phyloP scores from a whole-genome alignment of 2,797 vertebrate genomes.

The Heliangelus exortis region DNA sequence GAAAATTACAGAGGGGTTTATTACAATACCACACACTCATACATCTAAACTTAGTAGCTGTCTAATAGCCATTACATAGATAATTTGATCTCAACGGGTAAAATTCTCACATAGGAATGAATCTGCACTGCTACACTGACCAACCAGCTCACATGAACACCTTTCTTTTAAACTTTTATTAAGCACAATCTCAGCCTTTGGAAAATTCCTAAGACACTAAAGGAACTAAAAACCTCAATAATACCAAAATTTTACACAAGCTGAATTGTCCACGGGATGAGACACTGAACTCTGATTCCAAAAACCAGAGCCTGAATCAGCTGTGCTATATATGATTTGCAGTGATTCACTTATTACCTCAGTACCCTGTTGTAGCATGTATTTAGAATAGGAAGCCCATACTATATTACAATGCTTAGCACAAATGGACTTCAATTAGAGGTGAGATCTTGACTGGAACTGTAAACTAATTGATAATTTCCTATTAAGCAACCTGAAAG shows the following conservation, averaged over 20 bases:
- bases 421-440: neutral
- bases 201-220: neutral
- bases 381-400: neutral
- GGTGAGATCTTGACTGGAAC: neutral
- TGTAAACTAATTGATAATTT: neutral
- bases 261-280: neutral
- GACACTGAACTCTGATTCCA: neutral
- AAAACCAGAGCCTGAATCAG: neutral
- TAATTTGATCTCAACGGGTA: conserved; percentile 14
- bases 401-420: neutral
- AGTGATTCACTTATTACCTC: neutral
- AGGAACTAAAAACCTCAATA: neutral
- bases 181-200: neutral
- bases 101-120: neutral
- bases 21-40: neutral
- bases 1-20: neutral
- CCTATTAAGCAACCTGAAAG: neutral
- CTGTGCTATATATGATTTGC: neutral
- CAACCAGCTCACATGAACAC: neutral
- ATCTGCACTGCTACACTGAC: neutral
- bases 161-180: neutral
- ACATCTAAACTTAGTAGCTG: neutral
- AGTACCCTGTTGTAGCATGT: neutral
- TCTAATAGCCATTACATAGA: conserved; percentile 18
- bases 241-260: neutral